Evolutionary conservation across 2,113 vertebrate species (phyloP).

Genomic region (Xyrauchen texanus): DNA sequence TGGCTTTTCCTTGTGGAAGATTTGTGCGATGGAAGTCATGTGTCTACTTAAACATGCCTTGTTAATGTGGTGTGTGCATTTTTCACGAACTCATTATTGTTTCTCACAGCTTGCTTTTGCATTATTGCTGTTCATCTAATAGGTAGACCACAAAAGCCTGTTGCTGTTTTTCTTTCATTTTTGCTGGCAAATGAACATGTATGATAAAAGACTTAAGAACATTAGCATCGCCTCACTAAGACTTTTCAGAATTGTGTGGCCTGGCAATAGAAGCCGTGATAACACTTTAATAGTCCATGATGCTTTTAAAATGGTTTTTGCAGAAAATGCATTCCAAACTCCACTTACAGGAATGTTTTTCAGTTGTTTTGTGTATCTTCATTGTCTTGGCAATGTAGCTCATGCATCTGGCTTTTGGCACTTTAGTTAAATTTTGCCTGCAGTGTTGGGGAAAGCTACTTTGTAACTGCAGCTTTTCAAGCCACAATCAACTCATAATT

Average conservation of each 20-base stretch:
- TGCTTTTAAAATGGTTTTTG: conserved; percentile 11
- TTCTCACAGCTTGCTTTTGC: conserved; percentile 10
- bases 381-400: background rate
- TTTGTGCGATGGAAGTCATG: conserved; percentile 38
- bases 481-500: too few relatives aligned
- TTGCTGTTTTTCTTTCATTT: conserved; percentile 5
- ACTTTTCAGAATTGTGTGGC: conserved; percentile 7
- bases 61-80: background rate
- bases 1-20: conserved; percentile 1
- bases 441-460: too few relatives aligned
- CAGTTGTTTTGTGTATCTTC: conserved; percentile 1
- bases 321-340: background rate
- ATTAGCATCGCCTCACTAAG: background rate
- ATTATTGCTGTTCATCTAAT: background rate
- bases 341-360: background rate
- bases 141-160: background rate
- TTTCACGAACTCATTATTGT: background rate
- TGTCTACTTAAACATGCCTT: conserved; percentile 3
- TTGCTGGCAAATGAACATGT: background rate
- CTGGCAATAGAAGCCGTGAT: conserved; percentile 2
- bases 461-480: too few relatives aligned
- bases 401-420: conserved; percentile 16
- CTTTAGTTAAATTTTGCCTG: too few relatives aligned
- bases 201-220: conserved; percentile 16
- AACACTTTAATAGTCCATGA: conserved; percentile 8